Conservation (phyloP, 37 sponge, comb jelly and placozoan genomes). For the Mnemiopsis leidyi region DNA sequence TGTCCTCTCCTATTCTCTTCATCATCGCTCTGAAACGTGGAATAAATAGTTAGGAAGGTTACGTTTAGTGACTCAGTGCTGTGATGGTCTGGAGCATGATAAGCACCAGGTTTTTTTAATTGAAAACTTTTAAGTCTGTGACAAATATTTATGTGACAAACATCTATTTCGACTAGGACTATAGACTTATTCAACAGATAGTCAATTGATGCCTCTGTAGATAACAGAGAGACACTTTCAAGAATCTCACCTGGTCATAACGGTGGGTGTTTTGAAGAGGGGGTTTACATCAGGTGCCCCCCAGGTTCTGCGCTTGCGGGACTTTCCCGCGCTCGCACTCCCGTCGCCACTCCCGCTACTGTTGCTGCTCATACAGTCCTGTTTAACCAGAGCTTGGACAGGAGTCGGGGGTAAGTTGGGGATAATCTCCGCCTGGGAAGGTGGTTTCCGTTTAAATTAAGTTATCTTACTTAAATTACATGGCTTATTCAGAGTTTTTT, state of each 20-base stretch:
- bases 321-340: neutral
- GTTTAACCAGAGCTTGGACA: neutral
- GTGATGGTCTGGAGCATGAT: neutral
- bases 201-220: no score
- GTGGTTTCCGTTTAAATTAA: no score
- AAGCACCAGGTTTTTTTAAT: no score
- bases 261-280: slow-evolving; percentile 20
- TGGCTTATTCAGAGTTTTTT: no score
- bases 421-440: neutral
- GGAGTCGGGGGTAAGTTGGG: neutral
- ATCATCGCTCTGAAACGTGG: neutral
- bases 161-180: no score
- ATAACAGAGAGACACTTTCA: no score
- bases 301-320: slow-evolving; percentile 52
- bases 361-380: neutral
- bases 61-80: no score
- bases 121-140: neutral
- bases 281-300: slow-evolving; percentile 23
- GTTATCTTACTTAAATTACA: no score
- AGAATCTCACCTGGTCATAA: slow-evolving; percentile 5
- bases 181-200: no score
- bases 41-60: neutral
- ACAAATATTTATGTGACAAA: no score
- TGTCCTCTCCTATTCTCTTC: slow-evolving; percentile 43
- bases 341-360: neutral